These are phyloP conservation scores for Thamnaconus septentrionalis DNA, from an alignment of 2,113 vertebrate genomes.

Conservation along the genomic window DNA sequence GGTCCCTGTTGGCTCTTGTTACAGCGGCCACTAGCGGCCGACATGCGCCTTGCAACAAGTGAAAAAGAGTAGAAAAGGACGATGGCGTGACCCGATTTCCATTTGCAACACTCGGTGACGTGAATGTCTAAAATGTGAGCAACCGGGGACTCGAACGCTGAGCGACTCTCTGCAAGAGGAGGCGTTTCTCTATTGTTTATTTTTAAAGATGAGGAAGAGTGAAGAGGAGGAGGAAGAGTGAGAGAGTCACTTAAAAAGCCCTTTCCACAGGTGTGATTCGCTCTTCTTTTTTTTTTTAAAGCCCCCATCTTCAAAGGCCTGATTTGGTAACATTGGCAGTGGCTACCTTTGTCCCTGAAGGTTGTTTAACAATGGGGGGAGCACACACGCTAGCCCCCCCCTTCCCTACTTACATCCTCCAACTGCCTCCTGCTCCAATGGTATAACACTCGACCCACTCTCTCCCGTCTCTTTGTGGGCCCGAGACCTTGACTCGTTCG, in stretches of 20 bases:
- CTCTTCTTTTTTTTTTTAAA: conserved; percentile 3
- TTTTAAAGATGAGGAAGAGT: conserved; percentile 6
- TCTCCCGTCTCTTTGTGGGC: conserved; percentile 28
- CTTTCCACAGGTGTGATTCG: conserved; percentile 1
- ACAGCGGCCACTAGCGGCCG: too few species aligned
- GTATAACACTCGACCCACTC: conserved; percentile 28
- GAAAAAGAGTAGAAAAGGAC: too few species aligned
- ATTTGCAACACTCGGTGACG: too few species aligned
- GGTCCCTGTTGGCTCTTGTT: too few species aligned
- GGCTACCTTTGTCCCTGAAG: conserved; percentile 43
- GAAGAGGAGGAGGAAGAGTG: too few species aligned
- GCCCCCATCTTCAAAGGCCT: conserved; percentile 22
- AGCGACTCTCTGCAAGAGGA: conserved; percentile 8
- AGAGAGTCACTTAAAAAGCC: background rate
- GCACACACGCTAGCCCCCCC: conserved; percentile 44
- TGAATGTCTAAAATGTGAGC: conserved; percentile 13
- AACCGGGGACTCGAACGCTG: background rate
- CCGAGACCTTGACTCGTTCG: conserved; percentile 53
- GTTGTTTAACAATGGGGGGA: conserved; percentile 55
- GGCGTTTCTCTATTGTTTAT: conserved; percentile 14
- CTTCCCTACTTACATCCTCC: background rate
- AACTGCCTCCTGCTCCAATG: conserved; percentile 11
- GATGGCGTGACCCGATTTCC: too few species aligned
- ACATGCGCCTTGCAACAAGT: too few species aligned
- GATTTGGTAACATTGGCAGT: conserved; percentile 43